Percentiles rank a stretch among this genome's conserved stretches.
Evolutionary conservation across 2,888 invertebrate genomes (phyloP).

Genomic region (Minunthozetes semirufus): DNA sequence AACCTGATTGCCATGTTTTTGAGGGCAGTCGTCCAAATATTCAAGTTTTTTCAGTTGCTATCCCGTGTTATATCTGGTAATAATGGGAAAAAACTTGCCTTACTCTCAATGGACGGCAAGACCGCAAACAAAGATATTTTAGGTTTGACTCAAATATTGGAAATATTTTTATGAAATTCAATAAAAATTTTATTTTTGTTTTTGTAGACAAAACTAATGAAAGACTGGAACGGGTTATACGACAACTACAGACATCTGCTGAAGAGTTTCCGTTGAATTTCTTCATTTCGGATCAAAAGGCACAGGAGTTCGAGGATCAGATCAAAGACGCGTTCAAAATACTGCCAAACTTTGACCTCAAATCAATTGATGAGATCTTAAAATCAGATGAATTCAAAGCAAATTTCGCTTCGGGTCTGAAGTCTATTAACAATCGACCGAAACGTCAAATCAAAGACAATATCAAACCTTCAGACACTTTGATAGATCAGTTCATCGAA

Average conservation of each 20-base stretch:
- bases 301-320: neutral
- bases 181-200: neutral
- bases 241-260: neutral
- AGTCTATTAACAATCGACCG: neutral
- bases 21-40: neutral
- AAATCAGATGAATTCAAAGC: neutral
- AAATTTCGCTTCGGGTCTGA: neutral
- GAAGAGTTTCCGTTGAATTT: neutral
- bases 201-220: neutral
- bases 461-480: neutral
- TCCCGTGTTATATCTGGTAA: neutral
- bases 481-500: neutral
- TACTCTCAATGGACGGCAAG: neutral
- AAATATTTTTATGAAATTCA: neutral
- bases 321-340: neutral
- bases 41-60: neutral
- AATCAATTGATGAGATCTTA: neutral
- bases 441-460: neutral
- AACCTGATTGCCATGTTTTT: constrained; percentile 3
- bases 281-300: neutral
- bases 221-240: neutral
- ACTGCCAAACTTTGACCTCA: neutral
- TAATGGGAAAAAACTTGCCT: neutral
- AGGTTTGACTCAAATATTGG: neutral
- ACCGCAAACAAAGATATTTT: neutral